Conservation (phyloP, 53 echinoderm and acorn worm genomes). For the Actinopyga echinites region DNA sequence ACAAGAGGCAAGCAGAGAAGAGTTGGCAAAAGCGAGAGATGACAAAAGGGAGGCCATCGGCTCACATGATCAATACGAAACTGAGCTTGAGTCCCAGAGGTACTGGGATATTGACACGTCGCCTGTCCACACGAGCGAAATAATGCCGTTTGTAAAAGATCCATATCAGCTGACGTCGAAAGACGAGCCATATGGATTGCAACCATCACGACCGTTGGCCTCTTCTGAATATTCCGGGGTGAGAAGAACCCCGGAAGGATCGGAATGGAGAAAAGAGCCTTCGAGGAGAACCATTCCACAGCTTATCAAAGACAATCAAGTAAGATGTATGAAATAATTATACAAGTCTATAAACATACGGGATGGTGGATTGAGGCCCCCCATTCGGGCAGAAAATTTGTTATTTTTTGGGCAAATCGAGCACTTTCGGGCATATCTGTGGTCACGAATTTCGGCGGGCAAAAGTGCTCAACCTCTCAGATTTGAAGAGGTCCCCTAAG, state of each 20-base stretch:
- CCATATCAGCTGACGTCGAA: background rate
- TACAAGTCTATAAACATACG: no score
- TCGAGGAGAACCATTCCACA: conserved; percentile 18
- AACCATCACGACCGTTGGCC: background rate
- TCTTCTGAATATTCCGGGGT: background rate
- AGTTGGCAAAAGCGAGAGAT: background rate
- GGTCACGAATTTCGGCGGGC: no score
- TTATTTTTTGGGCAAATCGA: no score
- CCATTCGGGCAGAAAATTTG: no score
- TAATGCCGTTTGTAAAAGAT: conserved; percentile 6
- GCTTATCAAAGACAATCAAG: conserved; percentile 36
- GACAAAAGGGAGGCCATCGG: background rate
- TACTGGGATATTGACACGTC: conserved; percentile 44
- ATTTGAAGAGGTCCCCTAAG: no score
- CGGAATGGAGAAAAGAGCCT: conserved; percentile 1
- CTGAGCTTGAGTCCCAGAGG: conserved; percentile 26
- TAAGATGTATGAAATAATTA: background rate
- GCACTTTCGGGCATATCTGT: no score
- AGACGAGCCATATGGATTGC: background rate
- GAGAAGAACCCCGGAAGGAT: background rate
- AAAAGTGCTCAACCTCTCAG: no score
- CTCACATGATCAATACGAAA: conserved; percentile 6
- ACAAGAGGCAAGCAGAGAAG: background rate
- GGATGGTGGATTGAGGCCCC: no score
- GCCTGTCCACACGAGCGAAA: conserved; percentile 11